Base-by-base conservation (phyloP, 1,140 invertebrate species). In the Camponotus vicinus region DNA sequence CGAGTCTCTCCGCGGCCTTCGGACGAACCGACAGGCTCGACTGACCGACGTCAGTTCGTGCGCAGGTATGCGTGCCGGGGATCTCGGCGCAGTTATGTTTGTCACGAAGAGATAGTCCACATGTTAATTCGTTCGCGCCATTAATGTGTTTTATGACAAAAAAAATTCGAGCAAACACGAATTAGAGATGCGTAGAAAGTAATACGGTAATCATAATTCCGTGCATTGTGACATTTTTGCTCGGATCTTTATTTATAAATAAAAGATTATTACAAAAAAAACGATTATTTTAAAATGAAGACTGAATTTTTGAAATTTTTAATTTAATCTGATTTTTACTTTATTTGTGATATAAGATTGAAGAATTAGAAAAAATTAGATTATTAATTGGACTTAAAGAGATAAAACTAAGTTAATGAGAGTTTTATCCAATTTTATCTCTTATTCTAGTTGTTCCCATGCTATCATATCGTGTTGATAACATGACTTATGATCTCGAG, bases 1-100 rank as follows among this genome's bases (percentile, higher is more conserved):
- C 1, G 49, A 6, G 57, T 64, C 21, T n/a, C 59, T 78, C 89
- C 77, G 52, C 55, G 86, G 61, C 86, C 86, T 90, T 90, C 89
- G 89, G 18, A 32, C 76, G n/a, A n/a, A n/a, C 55, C 88, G 80
- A 21, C 15, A 21, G 2, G 6, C 61, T 57, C 34, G 37, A 45
- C 63, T 32, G 63, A 83, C 27, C 11, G 52, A 78, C 32, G 21
- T 79, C 85, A 61, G 52, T 32, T 15, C 63, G 32, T 52, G 57
- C 15, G n/a, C 55, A 76, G 64, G 40, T 80, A 80, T 37, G 52
- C 34, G 45, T 80, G 45, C 37, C 18, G 59, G n/a, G 27, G 3
- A 34, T 87, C 32, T 45, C 21, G 40, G 4, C 61, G 2, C 88
- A 85, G 79, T 59, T 84, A 57, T 67, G 57, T 69, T 34, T 40